Conservation (phyloP, 2,113 vertebrate genomes). For the Austrofundulus limnaeus region DNA sequence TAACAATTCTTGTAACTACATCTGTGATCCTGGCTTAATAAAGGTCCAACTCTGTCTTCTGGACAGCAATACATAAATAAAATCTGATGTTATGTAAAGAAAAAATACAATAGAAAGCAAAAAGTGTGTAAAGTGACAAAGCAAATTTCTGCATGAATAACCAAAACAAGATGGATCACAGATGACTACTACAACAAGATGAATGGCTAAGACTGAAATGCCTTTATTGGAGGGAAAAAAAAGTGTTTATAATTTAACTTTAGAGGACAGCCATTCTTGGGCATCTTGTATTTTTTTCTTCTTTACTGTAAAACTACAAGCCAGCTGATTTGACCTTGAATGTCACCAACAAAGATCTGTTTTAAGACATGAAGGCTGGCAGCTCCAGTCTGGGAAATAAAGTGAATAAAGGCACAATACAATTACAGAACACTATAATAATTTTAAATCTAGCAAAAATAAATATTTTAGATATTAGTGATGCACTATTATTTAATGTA, state of each 20-base stretch:
- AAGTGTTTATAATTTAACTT: no score
- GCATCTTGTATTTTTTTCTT: neutral
- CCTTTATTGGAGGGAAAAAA: no score
- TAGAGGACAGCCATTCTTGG: no score
- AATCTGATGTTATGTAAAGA: no score
- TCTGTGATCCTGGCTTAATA: neutral
- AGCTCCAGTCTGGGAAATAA: conserved; percentile 34
- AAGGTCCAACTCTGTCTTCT: neutral
- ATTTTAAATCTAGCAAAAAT: conserved; percentile 41
- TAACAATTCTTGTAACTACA: conserved; percentile 1
- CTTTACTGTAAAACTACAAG: conserved; percentile 31
- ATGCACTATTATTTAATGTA: conserved; percentile 39
- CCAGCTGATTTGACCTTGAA: neutral
- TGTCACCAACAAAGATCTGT: conserved; percentile 11
- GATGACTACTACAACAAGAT: no score
- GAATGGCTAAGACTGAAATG: no score
- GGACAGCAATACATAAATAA: neutral
- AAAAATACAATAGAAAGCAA: no score
- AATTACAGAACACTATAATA: conserved; percentile 39
- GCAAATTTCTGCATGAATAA: conserved; percentile 2
- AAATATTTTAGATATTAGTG: conserved; percentile 22
- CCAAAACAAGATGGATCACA: neutral
- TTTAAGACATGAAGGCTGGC: conserved; percentile 9
- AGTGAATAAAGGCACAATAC: conserved; percentile 70
- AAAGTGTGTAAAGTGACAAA: neutral